Evolutionary conservation across 1,140 invertebrate species (phyloP).

Genomic region (Oreohelix idahoensis): DNA sequence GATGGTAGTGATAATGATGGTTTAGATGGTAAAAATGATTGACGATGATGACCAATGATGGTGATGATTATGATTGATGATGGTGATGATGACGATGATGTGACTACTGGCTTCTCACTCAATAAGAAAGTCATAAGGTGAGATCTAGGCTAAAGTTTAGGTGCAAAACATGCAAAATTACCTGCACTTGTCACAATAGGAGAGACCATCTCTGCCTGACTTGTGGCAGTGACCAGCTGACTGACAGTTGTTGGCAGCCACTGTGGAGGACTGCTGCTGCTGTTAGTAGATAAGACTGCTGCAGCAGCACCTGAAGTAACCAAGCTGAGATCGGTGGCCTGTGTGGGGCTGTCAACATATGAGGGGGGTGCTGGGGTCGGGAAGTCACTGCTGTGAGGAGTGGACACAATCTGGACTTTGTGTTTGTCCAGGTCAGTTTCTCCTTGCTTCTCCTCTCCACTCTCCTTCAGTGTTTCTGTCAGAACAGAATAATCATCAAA

Average conservation of each 20-base stretch:
- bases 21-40: no score
- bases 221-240: not conserved
- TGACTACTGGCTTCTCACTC: no score
- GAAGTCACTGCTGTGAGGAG: not conserved
- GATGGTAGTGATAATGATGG: no score
- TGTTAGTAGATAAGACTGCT: not conserved
- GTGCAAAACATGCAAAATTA: not conserved
- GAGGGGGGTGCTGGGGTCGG: not conserved
- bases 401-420: not conserved
- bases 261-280: not conserved
- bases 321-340: not conserved
- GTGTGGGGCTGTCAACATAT: not conserved
- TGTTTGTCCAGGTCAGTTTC: not conserved
- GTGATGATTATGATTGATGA: no score
- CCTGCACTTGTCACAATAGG: not conserved
- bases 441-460: conserved; percentile 9
- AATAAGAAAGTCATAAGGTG: no score
- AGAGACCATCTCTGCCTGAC: not conserved
- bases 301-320: not conserved
- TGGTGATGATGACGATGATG: no score
- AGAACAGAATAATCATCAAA: no score
- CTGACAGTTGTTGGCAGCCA: not conserved
- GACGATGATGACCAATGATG: no score
- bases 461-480: conserved; percentile 27
- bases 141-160: no score